Base-by-base conservation (phyloP, 2,888 invertebrate genomes). In the Seladonia tumulorum region DNA sequence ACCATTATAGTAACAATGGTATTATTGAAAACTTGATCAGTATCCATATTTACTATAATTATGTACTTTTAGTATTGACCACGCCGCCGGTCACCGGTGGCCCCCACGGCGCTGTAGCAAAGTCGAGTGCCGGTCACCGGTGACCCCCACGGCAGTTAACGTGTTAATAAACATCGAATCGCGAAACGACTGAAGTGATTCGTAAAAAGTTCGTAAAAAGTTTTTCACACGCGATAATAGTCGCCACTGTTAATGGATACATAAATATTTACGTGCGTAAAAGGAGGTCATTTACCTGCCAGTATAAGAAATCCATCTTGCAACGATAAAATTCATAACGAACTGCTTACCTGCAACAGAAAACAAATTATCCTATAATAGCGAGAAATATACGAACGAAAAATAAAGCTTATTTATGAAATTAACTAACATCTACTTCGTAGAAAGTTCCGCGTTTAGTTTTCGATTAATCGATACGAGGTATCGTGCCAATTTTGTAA, bases 281-380 rank as follows among this genome's bases (percentile, higher is more conserved):
- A n/a, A n/a, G 5, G 4, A 12, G 1, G 1, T 10, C 10, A 53
- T 53, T 57, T 57, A 57, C 53, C 53, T 53, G 12, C 7, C 12
- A 25, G 29, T 14, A 29, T 25, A 25, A 14, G 25, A 63, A 63
- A 14, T 4, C 29, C 63, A 29, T 14, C 5, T 25, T 29, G 16
- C 29, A 29, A 14, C 16, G 63, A 63, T 5, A 63, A 25, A 63
- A 63, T 7, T 16, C 25, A 29, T 16, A 63, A 29, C 25, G 29
- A 63, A 63, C 63, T 29, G 63, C 63, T 63, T 63, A 63, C 63
- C 63, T 63, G 63, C 25, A 63, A 63, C 63, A 63, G 29, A 63
- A 63, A 63, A 49, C 18, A 29, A 63, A 14, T 7, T 16, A 14
- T 29, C 1, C 16, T 16, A 29, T 63, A 63, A 63, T 14, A 63